phyloP scores from a whole-genome alignment of 2,113 vertebrate genomes.

The Crotalus viridis region DNA sequence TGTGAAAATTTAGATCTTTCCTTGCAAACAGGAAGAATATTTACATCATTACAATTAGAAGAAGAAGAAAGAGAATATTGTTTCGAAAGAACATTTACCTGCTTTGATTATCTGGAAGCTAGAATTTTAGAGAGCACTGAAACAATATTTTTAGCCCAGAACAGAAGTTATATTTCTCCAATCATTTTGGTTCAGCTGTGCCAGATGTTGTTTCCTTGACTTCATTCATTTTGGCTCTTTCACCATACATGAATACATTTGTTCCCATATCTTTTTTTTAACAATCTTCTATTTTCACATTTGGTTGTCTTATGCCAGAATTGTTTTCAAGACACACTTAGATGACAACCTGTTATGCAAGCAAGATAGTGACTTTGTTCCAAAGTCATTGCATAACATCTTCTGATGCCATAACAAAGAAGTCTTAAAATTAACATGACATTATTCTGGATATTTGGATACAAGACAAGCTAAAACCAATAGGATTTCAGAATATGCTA shows the following conservation, averaged over 20 bases:
- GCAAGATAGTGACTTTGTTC: neutral
- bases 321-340: neutral
- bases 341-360: neutral
- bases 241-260: neutral
- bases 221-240: neutral
- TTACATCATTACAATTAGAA: constrained; percentile 10
- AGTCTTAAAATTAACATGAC: neutral
- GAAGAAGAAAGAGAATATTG: neutral
- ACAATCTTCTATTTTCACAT: neutral
- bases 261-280: constrained; percentile 3
- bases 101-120: constrained; percentile 9
- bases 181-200: neutral
- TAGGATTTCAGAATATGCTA: neutral
- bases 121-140: constrained; percentile 5
- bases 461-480: neutral
- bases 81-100: neutral
- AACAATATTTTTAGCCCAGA: neutral
- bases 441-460: neutral
- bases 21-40: constrained; percentile 25
- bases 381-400: neutral
- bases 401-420: neutral
- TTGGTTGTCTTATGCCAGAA: too few relatives aligned
- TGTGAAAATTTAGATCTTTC: constrained; percentile 12
- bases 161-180: constrained; percentile 4
- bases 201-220: neutral